Conservation (phyloP, 2,797 vertebrate species). For the Sebastes hubbsi region DNA sequence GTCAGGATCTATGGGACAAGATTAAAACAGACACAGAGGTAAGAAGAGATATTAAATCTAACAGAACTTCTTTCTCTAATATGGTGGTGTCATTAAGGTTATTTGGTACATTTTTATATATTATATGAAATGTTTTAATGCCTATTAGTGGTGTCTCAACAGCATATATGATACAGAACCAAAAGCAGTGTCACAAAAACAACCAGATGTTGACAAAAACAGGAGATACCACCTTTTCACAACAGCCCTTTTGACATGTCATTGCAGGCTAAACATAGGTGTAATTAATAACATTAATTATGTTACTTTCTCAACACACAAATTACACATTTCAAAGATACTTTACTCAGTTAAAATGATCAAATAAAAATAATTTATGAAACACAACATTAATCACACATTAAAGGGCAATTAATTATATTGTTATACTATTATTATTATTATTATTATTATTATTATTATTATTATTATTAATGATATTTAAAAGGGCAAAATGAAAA, state of each 20-base stretch:
- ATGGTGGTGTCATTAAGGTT: not conserved
- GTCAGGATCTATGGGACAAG: slow-evolving; percentile 86
- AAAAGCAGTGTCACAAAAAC: not conserved
- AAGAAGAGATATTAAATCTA: slow-evolving; percentile 19
- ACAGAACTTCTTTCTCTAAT: not conserved
- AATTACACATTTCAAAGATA: no score
- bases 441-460: no score
- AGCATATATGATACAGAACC: not conserved
- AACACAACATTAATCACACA: no score
- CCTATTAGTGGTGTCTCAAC: not conserved
- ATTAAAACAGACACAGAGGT: slow-evolving; percentile 91
- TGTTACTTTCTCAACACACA: no score
- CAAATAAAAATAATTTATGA: no score
- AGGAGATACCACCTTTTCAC: not conserved
- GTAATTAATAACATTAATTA: not conserved
- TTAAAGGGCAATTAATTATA: no score
- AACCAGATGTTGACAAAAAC: not conserved
- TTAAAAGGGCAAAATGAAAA: no score
- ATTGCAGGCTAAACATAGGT: not conserved
- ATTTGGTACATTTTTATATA: not conserved
- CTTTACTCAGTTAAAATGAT: no score
- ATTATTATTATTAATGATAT: no score
- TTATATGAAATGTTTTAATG: no score
- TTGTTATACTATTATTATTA: no score
- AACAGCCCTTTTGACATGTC: not conserved